phyloP scores from a whole-genome alignment of 2,113 vertebrate species.

The Indicator indicator region DNA sequence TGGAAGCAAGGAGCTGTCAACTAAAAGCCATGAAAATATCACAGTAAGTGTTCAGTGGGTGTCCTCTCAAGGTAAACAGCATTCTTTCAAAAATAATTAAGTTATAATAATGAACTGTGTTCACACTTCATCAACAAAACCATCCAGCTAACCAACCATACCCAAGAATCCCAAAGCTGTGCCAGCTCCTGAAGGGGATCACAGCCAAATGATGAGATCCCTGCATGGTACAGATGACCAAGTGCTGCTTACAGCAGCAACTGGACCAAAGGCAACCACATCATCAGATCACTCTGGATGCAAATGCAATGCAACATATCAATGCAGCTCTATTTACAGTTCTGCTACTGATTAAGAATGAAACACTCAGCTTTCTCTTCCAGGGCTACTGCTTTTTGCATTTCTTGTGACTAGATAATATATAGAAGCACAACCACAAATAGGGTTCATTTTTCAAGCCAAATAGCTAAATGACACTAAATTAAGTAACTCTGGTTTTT shows the following conservation, averaged over 20 bases:
- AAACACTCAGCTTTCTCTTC: not conserved
- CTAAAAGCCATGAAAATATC: not conserved
- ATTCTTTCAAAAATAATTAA: not conserved
- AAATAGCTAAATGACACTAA: not conserved
- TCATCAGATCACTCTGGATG: not conserved
- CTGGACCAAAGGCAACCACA: not conserved
- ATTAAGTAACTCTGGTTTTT: not conserved
- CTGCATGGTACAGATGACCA: not conserved
- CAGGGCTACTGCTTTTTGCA: not conserved
- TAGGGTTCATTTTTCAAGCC: not conserved
- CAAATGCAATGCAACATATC: not conserved
- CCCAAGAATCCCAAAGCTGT: not conserved
- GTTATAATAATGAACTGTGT: not conserved
- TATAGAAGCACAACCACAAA: not conserved
- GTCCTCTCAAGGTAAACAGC: constrained; percentile 20
- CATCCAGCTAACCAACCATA: not conserved
- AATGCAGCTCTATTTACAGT: not conserved
- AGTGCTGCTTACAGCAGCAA: not conserved
- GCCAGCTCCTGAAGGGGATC: not conserved
- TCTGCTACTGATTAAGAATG: not conserved
- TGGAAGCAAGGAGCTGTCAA: not conserved
- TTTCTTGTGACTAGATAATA: not conserved
- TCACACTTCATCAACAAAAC: not conserved
- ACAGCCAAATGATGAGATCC: not conserved
- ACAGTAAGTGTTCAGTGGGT: not conserved